Evolutionary conservation across 2,888 invertebrate species (phyloP).

Genomic region (Macrophya alboannulata): DNA sequence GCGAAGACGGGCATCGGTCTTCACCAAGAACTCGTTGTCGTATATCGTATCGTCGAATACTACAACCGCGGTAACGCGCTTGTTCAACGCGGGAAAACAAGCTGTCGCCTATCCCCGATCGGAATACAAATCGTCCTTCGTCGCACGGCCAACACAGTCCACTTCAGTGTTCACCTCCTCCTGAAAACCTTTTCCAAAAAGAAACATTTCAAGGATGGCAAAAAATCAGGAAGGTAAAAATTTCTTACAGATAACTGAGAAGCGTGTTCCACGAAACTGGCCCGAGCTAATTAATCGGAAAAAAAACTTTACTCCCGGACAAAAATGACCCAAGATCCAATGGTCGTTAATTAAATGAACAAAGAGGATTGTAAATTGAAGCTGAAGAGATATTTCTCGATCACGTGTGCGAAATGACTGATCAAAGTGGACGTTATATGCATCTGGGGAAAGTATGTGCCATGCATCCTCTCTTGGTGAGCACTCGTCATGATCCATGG

Average conservation of each 20-base stretch:
- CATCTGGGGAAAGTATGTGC: background rate
- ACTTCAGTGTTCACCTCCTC: background rate
- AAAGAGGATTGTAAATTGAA: background rate
- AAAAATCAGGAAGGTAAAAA: too few species aligned
- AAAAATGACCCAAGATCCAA: background rate
- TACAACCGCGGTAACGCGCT: constrained; percentile 1
- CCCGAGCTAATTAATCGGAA: too few species aligned
- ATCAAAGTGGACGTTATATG: background rate
- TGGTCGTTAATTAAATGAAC: background rate
- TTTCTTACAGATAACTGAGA: too few species aligned
- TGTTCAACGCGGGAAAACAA: constrained; percentile 37
- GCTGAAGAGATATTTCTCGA: background rate
- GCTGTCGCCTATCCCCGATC: constrained; percentile 30
- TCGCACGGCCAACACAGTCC: background rate
- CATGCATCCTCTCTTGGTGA: background rate
- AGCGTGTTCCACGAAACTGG: too few species aligned
- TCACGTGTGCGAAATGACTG: background rate
- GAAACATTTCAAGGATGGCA: too few species aligned
- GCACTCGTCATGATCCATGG: background rate
- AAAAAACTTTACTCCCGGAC: background rate
- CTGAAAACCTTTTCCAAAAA: too few species aligned
- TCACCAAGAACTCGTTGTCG: constrained; percentile 44
- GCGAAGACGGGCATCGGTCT: constrained; percentile 30
- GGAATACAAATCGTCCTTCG: constrained; percentile 35
- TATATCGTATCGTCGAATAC: background rate